Base-by-base conservation (phyloP, 2,888 invertebrate species). In the Cataglyphis cursor region DNA sequence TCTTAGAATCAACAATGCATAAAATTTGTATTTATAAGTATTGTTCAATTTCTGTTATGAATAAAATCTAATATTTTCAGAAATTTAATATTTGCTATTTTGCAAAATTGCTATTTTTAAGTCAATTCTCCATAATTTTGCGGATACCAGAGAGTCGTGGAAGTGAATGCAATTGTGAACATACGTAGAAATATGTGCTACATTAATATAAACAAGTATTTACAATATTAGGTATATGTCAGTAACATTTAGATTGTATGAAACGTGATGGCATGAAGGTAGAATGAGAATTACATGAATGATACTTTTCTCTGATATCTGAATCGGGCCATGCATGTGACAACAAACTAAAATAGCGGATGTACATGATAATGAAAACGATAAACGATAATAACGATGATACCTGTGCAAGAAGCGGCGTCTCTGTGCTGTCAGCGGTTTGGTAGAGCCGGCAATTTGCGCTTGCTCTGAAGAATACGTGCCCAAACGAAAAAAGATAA, bases 331-430 rank as follows among this genome's bases (percentile, higher is more conserved):
- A 89, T 86, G 87, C 86, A 88, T 81, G 84, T 86, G 85, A 87
- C 62, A 85, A 86, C 82, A 80, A 90, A 87, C 82, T 84, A 88
- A 89, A 84, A 83, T 51, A 51, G 83, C 81, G 75, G 76, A 86
- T 86, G 70, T 57, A 86, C 75, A 86, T 12, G 84, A 83, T 72
- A 78, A 89, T 87, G 88, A 90, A 90, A 89, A 90, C 83, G 90
- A 89, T 87, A 91, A 90, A 90, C 83, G 90, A 89, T 87, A 91
- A 90, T 91, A 85, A 91, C 93, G 92, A 92, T 93, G 92, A 93
- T 95, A 95, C 95, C 95, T 95, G 94, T 94, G 94, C 95, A 94
- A 94, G 94, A 94, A 94, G 95, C 94, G 94, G 91, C 93, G 94
- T 94, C 94, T 94, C 94, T 94, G 94, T 95, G 94, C 94, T 94